Base-by-base conservation (phyloP, 2,797 vertebrate species). In the Denticeps clupeoides region DNA sequence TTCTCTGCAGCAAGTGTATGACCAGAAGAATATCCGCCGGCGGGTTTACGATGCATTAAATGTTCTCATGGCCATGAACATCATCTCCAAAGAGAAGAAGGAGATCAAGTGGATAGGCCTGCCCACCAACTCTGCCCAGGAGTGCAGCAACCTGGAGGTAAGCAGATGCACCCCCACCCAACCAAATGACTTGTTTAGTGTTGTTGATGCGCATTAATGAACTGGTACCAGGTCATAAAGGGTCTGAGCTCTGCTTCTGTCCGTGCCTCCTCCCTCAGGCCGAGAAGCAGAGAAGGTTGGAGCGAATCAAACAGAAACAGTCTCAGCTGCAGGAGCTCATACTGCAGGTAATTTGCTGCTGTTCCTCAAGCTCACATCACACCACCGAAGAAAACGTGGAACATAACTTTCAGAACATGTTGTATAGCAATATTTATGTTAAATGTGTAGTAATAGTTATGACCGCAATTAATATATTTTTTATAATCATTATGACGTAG, bases 51-150 rank as follows among this genome's bases (percentile, higher is more conserved):
- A 99, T 67, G 94, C 95, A 55, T 86, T 99, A 54, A 99, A 99
- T 18, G 95, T 99, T 67, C 86, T 99, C 50, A 99, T 99, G 95
- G 95, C 95, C 68, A 99, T 99, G 95, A 99, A 99, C 73, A 99
- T 99, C 66, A 99, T 99, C 78, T 99, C 95, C 31, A 99, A 99
- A 80, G 95, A 99, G 79, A 99, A 97, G 73, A 99, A 99, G 56
- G 95, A 99, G 82, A 99, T 99, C 62, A 93, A 87, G 55, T 99
- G 95, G 94, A 97, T 99, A 11, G 95, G 94, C 45, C 81, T 99
- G 60, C 95, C 95, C 62, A 97, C 95, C 64, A 99, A 98, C 82
- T 99, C 95, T 0, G 95, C 94, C 53, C 95, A 99, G 82, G 95
- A 99, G 77, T 98, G 95, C 76, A 93, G 98, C 81, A 98, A 96